Evolutionary conservation across 2,888 invertebrate genomes (phyloP), one percentile per base, ranked within the genome.

Genomic region (Caenorhabditis doughertyi): DNA sequence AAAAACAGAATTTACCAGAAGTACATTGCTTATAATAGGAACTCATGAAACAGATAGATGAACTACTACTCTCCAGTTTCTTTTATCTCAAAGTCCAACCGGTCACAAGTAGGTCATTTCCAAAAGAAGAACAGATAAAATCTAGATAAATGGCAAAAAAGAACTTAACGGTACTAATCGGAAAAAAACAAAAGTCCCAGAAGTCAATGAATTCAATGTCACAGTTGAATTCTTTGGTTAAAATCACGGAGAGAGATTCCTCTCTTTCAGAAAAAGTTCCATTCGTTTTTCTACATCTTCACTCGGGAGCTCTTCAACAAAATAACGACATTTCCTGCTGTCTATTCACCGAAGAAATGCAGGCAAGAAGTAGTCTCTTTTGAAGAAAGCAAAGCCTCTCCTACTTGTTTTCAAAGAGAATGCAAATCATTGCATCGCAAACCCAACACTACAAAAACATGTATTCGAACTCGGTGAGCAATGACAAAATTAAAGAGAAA

Each of bases 301-400:
- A 25, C 25, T 32, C 23, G 5, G 53, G 42, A 42, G 64, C 39
- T 44, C 68, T 39, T 29, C 25, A 21, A 67, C 49, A 56, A 67
- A 77, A 77, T 77, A 77, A 77, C 77, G 44, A 70, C 77, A 77
- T 77, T 77, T 77, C 77, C 77, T 77, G 77, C 58, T 77, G 77
- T 77, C 77, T 77, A 77, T 68, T 77, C 74, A 65, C 44, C 21
- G 58, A 18, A 8, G 49, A n/a, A 42, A 35, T 9, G 35, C 5
- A 25, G n/a, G 44, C 44, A 25, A 16, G 60, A 44, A 74, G 64
- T 44, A 68, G 60, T 60, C 60, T 62, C 62, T 58, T 60, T 76
- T 47, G 27, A 51, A 58, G 67, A n/a, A 53, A 56, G 76, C 76
- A 76, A 67, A 51, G 67, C 76, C 76, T 11, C 49, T 21, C 18